Conservation (phyloP, 2,113 vertebrate genomes). For the Solea senegalensis region DNA sequence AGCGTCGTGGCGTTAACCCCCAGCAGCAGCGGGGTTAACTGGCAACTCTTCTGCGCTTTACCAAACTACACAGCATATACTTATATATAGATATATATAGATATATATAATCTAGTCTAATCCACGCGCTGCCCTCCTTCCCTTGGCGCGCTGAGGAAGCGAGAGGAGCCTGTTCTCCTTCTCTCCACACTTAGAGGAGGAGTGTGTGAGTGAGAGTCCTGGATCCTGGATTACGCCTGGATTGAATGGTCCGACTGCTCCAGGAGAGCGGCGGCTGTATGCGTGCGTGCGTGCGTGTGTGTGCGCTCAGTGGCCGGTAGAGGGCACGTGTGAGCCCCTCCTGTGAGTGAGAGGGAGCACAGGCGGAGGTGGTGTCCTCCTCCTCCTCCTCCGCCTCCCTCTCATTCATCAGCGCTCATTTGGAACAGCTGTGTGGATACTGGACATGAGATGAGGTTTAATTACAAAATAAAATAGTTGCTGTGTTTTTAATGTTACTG, state of each 20-base stretch:
- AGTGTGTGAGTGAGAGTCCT: constrained; percentile 71
- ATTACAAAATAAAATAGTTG: not conserved
- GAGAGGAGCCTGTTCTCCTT: constrained; percentile 49
- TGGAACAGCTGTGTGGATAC: constrained; percentile 28
- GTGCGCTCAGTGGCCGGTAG: constrained; percentile 64
- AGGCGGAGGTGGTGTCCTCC: constrained; percentile 6
- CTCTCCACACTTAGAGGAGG: constrained; percentile 73
- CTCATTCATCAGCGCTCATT: constrained; percentile 15
- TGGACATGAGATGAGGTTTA: not conserved
- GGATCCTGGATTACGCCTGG: constrained; percentile 74
- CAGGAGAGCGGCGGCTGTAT: constrained; percentile 48
- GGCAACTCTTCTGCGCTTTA: constrained; percentile 63
- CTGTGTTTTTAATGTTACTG: too few relatives aligned
- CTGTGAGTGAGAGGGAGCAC: constrained; percentile 6
- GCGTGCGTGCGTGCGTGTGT: not conserved
- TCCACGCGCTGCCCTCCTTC: constrained; percentile 33
- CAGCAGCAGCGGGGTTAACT: constrained; percentile 71
- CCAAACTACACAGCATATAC: constrained; percentile 7
- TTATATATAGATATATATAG: not conserved
- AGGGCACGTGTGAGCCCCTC: constrained; percentile 64
- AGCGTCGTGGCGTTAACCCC: constrained; percentile 66
- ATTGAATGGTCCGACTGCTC: constrained; percentile 68
- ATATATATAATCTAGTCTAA: not conserved
- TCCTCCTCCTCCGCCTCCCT: not conserved
- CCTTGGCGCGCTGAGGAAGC: constrained; percentile 14